These are phyloP conservation scores for Calvadosia cruxmelitensis DNA, from an alignment of 30 jellyfish, hydroid and myxozoan genomes.

Conservation along the genomic window DNA sequence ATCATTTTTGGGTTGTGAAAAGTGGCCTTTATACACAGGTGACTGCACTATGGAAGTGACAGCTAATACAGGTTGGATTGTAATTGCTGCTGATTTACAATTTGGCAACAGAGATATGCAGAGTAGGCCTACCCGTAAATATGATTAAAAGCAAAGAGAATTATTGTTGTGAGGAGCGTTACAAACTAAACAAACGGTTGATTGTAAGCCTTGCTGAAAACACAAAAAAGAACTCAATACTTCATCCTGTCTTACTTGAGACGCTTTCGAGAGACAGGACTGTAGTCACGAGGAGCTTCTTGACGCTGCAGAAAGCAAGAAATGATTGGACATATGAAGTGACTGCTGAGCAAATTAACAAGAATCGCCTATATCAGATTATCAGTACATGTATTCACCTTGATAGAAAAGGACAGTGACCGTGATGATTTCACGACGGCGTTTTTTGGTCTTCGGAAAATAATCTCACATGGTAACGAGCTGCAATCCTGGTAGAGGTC, in stretches of 20 bases:
- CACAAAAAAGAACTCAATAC: too few relatives aligned
- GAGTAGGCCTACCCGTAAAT: constrained; percentile 26
- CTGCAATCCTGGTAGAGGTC: background rate
- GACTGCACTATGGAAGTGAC: too few relatives aligned
- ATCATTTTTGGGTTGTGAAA: too few relatives aligned
- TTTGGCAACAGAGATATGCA: constrained; percentile 19
- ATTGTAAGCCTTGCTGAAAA: too few relatives aligned
- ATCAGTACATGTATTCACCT: too few relatives aligned
- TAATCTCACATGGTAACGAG: constrained; percentile 16
- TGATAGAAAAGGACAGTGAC: constrained; percentile 65
- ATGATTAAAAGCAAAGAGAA: background rate
- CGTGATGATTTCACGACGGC: constrained; percentile 19
- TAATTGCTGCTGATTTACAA: too few relatives aligned
- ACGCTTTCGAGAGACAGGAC: constrained; percentile 67
- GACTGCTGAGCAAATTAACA: too few relatives aligned
- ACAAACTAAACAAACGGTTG: too few relatives aligned
- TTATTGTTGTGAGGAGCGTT: background rate
- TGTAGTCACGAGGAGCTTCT: constrained; percentile 57
- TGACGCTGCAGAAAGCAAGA: constrained; percentile 36
- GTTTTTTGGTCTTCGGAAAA: constrained; percentile 28
- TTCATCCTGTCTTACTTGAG: constrained; percentile 26
- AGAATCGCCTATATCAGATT: too few relatives aligned
- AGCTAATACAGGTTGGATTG: too few relatives aligned
- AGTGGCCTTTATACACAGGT: too few relatives aligned
- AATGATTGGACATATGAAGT: too few relatives aligned